phyloP scores from a whole-genome alignment of 1,140 invertebrate species.

The Antheraea pernyi region DNA sequence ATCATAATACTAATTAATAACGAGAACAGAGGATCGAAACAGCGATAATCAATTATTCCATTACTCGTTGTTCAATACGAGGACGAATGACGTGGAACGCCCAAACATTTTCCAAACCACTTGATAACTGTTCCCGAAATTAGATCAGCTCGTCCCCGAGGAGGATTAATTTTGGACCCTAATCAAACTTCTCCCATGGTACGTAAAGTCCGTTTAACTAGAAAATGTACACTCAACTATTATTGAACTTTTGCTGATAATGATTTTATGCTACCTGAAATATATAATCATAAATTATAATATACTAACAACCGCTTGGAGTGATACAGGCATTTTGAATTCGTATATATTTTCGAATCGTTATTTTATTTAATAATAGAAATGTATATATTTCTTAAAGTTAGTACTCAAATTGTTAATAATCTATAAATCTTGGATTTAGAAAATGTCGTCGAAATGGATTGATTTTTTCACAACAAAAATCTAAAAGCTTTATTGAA shows the following conservation, averaged over 20 bases:
- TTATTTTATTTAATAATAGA: no score
- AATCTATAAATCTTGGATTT: no score
- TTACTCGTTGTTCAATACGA: constrained; percentile 8
- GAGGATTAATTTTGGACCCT: constrained; percentile 58
- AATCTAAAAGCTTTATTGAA: no score
- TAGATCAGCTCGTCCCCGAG: constrained; percentile 45
- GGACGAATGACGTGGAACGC: constrained; percentile 27
- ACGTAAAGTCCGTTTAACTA: constrained; percentile 32
- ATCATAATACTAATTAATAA: not conserved
- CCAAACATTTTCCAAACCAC: constrained; percentile 40
- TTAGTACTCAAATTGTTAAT: no score
- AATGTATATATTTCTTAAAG: no score
- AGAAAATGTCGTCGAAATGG: no score
- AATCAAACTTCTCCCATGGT: constrained; percentile 56
- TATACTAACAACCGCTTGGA: no score
- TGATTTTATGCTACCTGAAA: not conserved
- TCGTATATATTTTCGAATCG: no score
- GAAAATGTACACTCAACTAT: constrained; percentile 8
- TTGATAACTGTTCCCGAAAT: constrained; percentile 55
- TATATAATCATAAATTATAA: constrained; percentile 5
- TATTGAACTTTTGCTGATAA: not conserved
- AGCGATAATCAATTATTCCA: constrained; percentile 10
- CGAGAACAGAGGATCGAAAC: not conserved
- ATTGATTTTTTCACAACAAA: no score
- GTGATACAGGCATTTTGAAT: not conserved